Conservation (phyloP, 2,888 invertebrate species). For the Chelonus formosanus region DNA sequence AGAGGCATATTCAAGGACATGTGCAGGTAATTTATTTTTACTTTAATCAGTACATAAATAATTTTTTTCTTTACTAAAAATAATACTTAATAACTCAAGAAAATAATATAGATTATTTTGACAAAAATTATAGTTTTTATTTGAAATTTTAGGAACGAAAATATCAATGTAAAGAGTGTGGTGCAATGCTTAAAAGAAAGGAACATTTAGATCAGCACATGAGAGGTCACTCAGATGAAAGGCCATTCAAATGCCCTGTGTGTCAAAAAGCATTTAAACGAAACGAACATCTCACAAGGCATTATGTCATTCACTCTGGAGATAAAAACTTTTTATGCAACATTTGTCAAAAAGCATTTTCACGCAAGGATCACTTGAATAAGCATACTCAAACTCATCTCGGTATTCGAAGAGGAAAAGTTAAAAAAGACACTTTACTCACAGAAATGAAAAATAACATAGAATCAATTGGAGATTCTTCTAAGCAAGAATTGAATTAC, state of each 20-base stretch:
- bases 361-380: slow-evolving; percentile 67
- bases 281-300: slow-evolving; percentile 68
- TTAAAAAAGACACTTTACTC: slow-evolving; percentile 52
- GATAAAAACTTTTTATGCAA: slow-evolving; percentile 66
- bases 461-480: slow-evolving; percentile 35
- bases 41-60: not conserved
- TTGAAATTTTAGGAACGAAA: slow-evolving; percentile 60
- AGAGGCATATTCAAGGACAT: slow-evolving; percentile 64
- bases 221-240: slow-evolving; percentile 65
- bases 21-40: slow-evolving; percentile 52
- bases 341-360: slow-evolving; percentile 67
- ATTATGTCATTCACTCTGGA: slow-evolving; percentile 67
- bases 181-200: slow-evolving; percentile 67
- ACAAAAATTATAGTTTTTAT: slow-evolving; percentile 39
- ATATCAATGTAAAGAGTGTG: slow-evolving; percentile 67
- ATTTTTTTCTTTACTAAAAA: not conserved
- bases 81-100: not conserved
- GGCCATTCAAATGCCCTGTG: slow-evolving; percentile 64
- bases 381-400: slow-evolving; percentile 67
- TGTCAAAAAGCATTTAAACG: slow-evolving; percentile 66
- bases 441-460: slow-evolving; percentile 30
- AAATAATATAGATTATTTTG: not conserved
- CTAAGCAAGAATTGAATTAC: slow-evolving; percentile 53
- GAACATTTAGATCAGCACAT: slow-evolving; percentile 67
- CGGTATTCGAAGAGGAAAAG: slow-evolving; percentile 55